Conservation (phyloP, 2,797 vertebrate genomes). For the Oryzias sinensis region DNA sequence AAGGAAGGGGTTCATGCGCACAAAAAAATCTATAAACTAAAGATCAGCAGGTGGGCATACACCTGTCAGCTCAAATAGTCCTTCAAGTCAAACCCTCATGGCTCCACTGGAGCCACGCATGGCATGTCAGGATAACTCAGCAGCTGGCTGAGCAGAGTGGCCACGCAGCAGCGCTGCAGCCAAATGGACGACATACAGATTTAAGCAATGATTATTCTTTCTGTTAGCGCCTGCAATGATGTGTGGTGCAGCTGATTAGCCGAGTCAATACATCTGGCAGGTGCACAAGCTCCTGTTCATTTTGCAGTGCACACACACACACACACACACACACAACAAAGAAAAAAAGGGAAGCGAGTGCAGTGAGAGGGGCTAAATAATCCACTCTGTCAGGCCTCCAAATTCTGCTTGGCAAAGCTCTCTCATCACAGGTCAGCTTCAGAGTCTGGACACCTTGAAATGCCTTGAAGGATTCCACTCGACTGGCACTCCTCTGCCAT, state of each 20-base stretch:
- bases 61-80: constrained; percentile 62
- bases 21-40: constrained; percentile 72
- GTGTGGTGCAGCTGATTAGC: constrained; percentile 66
- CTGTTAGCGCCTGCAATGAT: constrained; percentile 70
- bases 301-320: constrained; percentile 47
- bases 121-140: constrained; percentile 55
- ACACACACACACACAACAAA: constrained; percentile 13
- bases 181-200: constrained; percentile 55
- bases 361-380: constrained; percentile 63
- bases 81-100: constrained; percentile 49
- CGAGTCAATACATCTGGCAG: constrained; percentile 71
- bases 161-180: constrained; percentile 53
- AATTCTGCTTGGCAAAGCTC: constrained; percentile 61
- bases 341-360: constrained; percentile 47
- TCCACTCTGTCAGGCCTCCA: constrained; percentile 71
- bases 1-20: constrained; percentile 62
- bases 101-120: constrained; percentile 54
- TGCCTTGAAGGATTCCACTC: constrained; percentile 58
- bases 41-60: constrained; percentile 65
- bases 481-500: constrained; percentile 48
- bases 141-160: constrained; percentile 49
- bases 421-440: constrained; percentile 60
- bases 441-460: constrained; percentile 51
- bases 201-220: constrained; percentile 71
- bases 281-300: constrained; percentile 57